Percentiles rank a stretch among this genome's conserved stretches.
Evolutionary conservation across 1,140 invertebrate genomes (phyloP).

Genomic region (Bathynomus jamesi): DNA sequence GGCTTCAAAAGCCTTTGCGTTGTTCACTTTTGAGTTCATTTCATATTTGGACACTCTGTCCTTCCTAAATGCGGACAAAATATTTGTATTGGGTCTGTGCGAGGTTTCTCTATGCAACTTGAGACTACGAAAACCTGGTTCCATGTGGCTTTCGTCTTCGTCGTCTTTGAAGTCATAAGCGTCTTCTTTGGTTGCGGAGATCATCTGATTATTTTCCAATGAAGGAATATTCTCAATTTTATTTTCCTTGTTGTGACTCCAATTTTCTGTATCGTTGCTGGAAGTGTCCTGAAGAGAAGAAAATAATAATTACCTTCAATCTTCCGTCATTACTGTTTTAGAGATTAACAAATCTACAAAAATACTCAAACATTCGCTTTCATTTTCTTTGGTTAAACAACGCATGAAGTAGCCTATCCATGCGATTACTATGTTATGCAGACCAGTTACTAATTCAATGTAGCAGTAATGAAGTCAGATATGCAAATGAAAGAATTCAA

Average conservation of each 20-base stretch:
- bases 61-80: background rate
- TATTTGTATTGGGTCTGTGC: background rate
- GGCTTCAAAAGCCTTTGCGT: too few relatives aligned
- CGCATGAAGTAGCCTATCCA: too few relatives aligned
- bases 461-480: too few relatives aligned
- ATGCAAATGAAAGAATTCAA: too few relatives aligned
- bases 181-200: constrained; percentile 18
- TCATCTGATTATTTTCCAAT: background rate
- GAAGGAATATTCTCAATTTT: background rate
- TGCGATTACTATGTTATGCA: too few relatives aligned
- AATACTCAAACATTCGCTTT: too few relatives aligned
- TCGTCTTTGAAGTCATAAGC: constrained; percentile 34
- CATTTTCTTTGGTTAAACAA: too few relatives aligned
- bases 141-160: constrained; percentile 19
- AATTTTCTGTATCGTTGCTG: background rate
- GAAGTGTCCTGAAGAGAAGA: background rate
- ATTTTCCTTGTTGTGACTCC: background rate
- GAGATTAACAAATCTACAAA: too few relatives aligned
- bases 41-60: background rate
- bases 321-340: too few relatives aligned
- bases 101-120: constrained; percentile 16
- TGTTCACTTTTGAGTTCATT: too few relatives aligned
- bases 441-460: too few relatives aligned
- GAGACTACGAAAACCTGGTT: constrained; percentile 22
- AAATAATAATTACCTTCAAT: background rate